A percentile compares a stretch with the other conserved stretches of the same genome.
Evolutionary conservation across 2,888 invertebrate species (phyloP).

Genomic region (Leucophora obtusa): DNA sequence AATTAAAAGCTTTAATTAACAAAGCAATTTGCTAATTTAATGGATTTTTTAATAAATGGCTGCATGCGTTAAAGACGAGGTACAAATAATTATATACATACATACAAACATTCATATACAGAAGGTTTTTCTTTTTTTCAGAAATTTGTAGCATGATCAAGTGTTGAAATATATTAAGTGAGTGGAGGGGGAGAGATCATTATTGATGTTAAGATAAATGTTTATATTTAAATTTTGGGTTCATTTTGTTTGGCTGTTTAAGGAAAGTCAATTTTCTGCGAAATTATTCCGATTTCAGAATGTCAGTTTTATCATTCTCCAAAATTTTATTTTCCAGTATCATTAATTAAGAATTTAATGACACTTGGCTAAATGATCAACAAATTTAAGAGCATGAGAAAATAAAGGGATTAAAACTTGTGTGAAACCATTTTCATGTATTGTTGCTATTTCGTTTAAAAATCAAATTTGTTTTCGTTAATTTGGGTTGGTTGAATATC

Average conservation of each 20-base stretch:
- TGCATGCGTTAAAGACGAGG: slow-evolving; percentile 6
- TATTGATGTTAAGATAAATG: slow-evolving; percentile 30
- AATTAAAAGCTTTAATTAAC: slow-evolving; percentile 41
- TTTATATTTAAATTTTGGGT: slow-evolving; percentile 17
- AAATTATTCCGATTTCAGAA: slow-evolving; percentile 25
- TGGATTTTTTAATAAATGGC: slow-evolving; percentile 52
- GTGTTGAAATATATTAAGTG: slow-evolving; percentile 53
- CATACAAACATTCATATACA: too few relatives aligned
- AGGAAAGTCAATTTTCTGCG: slow-evolving; percentile 39
- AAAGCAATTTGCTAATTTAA: slow-evolving; percentile 61
- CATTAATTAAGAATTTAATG: slow-evolving; percentile 51
- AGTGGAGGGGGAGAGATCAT: slow-evolving; percentile 10
- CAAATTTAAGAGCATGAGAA: not conserved
- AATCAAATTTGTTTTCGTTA: slow-evolving; percentile 22
- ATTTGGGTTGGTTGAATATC: slow-evolving; percentile 66
- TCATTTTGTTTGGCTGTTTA: slow-evolving; percentile 20
- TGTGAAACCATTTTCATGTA: not conserved
- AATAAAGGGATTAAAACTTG: slow-evolving; percentile 3
- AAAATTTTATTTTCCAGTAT: slow-evolving; percentile 28
- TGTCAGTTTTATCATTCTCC: slow-evolving; percentile 26
- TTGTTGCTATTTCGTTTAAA: slow-evolving; percentile 18
- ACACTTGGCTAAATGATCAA: slow-evolving; percentile 34
- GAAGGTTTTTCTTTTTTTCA: slow-evolving; percentile 21
- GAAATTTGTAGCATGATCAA: slow-evolving; percentile 37
- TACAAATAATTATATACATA: not conserved